Conservation (phyloP, 2,113 vertebrate genomes). For the Cebus imitator region DNA sequence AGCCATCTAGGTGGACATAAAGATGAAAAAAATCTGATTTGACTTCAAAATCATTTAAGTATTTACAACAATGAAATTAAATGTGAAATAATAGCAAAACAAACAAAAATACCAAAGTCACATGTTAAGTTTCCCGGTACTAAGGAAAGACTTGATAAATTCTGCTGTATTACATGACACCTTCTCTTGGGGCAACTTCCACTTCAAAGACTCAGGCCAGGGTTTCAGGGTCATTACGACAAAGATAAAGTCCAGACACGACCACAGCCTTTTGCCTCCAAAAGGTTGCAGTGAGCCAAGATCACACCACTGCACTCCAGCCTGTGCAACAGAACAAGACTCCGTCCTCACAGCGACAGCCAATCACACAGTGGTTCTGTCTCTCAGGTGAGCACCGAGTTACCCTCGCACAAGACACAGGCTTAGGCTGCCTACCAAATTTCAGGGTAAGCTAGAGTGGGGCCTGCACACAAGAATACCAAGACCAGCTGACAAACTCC, state of each 20-base stretch:
- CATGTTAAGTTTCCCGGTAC: not conserved
- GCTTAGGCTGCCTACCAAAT: not conserved
- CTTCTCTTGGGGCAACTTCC: not conserved
- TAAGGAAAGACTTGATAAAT: not conserved
- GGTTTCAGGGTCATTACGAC: not conserved
- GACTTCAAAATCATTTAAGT: not conserved
- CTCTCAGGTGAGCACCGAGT: not conserved
- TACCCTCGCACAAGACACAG: not conserved
- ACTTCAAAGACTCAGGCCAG: not conserved
- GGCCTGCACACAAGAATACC: not conserved
- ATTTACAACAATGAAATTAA: not conserved
- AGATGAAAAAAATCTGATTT: constrained; percentile 5
- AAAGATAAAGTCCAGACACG: not conserved
- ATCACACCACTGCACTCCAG: no score
- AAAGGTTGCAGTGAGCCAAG: not conserved
- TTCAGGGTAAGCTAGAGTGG: not conserved
- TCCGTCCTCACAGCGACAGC: not conserved
- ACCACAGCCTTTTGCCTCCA: not conserved
- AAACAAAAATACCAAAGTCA: not conserved
- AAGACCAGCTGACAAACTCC: not conserved
- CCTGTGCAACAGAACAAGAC: no score
- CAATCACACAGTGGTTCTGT: not conserved
- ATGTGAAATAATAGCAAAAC: not conserved
- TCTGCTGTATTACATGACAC: not conserved
- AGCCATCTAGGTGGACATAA: not conserved